A percentile compares a stretch with the other conserved stretches of the same genome.
Evolutionary conservation across 2,797 vertebrate species (phyloP).

Genomic region (Platalea minor): DNA sequence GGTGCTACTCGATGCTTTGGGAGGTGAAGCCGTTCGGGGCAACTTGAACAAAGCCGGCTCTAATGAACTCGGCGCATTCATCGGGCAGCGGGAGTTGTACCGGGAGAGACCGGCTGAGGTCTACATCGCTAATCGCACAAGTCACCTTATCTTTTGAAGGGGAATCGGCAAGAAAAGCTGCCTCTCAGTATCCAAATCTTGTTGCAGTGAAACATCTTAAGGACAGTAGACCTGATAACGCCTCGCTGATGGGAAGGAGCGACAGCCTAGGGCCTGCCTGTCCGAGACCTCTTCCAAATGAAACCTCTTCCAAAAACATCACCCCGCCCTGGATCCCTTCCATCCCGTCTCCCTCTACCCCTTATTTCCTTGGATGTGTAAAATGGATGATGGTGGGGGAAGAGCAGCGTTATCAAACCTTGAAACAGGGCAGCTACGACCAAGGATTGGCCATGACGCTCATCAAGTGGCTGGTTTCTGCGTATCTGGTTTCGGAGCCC

Average conservation of each 20-base stretch:
- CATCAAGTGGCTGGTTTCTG: background rate
- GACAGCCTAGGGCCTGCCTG: background rate
- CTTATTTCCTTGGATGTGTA: background rate
- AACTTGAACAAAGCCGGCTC: background rate
- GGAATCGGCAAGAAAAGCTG: background rate
- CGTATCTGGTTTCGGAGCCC: background rate
- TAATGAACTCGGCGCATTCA: background rate
- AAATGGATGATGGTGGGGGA: background rate
- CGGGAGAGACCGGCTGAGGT: background rate
- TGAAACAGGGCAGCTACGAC: accelerated
- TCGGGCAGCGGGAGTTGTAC: background rate
- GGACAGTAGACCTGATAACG: accelerated
- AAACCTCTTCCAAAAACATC: background rate
- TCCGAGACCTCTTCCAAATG: background rate
- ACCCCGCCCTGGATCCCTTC: background rate
- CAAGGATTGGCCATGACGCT: background rate
- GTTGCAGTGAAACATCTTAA: background rate
- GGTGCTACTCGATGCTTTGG: background rate
- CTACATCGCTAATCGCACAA: background rate
- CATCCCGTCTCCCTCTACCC: background rate
- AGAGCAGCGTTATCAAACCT: background rate
- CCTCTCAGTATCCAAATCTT: background rate
- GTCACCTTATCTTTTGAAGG: constrained; percentile 6
- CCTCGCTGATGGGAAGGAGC: background rate
- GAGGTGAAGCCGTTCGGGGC: background rate